Base-by-base conservation (phyloP, 2,113 vertebrate genomes). In the Cariama cristata region DNA sequence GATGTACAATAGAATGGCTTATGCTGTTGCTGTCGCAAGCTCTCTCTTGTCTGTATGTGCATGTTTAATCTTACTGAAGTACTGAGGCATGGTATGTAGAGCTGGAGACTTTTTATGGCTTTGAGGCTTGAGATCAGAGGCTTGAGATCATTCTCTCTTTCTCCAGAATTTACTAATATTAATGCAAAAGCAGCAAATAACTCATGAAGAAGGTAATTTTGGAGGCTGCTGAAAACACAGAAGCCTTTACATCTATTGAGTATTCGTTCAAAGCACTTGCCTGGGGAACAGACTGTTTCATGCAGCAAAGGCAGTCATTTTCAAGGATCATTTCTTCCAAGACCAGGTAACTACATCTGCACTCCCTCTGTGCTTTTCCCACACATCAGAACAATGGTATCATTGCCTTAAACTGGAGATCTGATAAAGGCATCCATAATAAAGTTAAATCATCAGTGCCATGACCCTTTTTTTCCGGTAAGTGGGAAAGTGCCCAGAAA, bases 111-210 rank as follows among this genome's bases (percentile, higher is more conserved):
- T 89, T 55, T 72, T 71, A 94, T 27, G 33, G 23, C 64, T 94
- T 74, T 91, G 52, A 91, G n/a, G 49, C 32, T 80, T 85, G 55
- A 92, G 68, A 74, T 91, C 64, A 85, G 86, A 92, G 59, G 56
- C 52, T 68, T 58, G 38, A 63, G 59, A 89, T 67, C 10, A 77
- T 77, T 77, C 59, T 45, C 50, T 55, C 64, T 84, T 90, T 80
- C 64, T 79, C 22, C 50, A 87, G 66, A 91, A 76, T 77, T 96
- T 90, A 90, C 73, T 73, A 75, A 59, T 47, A 53, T 44, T 81
- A 81, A 95, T 58, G 67, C 22, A 84, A 92, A 93, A 89, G 56
- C 44, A 91, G 64, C 30, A 94, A 81, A 40, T 73, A 93, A 72
- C 35, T 87, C 44, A 64, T 2, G 28, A 84, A 60, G n/a, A 81